Base-by-base conservation (phyloP, 1,140 invertebrate species). In the Elymnias hypermnestra region DNA sequence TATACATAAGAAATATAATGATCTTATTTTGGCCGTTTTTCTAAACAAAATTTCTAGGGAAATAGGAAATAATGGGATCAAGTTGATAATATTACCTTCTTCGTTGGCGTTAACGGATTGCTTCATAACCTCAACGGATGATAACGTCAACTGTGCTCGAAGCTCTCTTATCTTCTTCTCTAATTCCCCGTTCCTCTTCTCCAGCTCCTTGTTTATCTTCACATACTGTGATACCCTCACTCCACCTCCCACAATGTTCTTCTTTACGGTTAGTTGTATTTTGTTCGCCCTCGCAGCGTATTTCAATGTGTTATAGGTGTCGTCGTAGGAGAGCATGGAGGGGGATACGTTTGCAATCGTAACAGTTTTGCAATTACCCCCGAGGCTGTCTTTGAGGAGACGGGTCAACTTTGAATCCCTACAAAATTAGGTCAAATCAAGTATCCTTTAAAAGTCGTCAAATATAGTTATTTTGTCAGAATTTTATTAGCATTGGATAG, bases 311-410 rank as follows among this genome's bases (percentile, higher is more conserved):
- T 99, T 99, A 72, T 98, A 97, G 0, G 97, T 98, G 62, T 99
- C 97, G 75, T 99, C 97, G 70, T 95, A 99, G 13, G 91, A 92
- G 1, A 90, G 57, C 23, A 89, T 91, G 0, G 95, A 93, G 7
- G 97, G 92, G 53, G 95, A 92, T 0, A 99, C 90, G 70, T 98
- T 98, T 0, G 98, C 97, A 31, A 99, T 98, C 97, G 99, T 99
- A 0, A 98, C 92, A 0, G 98, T 99, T 57, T 94, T 92, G 78
- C 97, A 99, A 86, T 99, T 99, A 1, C 98, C 98, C 3, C 95
- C 97, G 0, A 99, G 86, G 9, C 95, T 96, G 79, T 99, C 98
- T 78, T 99, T 99, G 10, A 99, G 82, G 0, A 99, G 88, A 10
- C 98, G 88, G 0, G 98, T 99, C 10, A 99, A 73, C 85, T 99